Conservation (phyloP, 2,888 invertebrate species). For the Lycia hirtaria region DNA sequence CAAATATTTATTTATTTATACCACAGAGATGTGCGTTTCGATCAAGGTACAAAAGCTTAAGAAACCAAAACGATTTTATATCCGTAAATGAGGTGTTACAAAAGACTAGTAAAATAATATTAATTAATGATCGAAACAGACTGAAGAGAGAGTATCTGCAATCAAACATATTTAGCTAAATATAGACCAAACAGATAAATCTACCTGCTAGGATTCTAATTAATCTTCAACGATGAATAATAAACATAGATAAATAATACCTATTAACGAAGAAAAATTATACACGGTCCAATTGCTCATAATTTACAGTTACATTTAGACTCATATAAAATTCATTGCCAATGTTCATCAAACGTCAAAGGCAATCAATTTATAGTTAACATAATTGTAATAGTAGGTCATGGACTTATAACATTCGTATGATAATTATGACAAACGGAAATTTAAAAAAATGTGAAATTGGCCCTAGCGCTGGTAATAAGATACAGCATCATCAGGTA, state of each 20-base stretch:
- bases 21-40: too few species aligned
- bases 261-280: slow-evolving; percentile 27
- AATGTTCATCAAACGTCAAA: slow-evolving; percentile 37
- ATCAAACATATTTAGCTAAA: slow-evolving; percentile 10
- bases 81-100: not conserved
- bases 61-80: not conserved
- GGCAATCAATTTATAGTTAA: slow-evolving; percentile 28
- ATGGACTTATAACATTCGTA: slow-evolving; percentile 3
- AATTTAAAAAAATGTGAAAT: not conserved
- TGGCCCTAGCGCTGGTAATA: too few species aligned
- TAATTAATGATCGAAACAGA: not conserved
- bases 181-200: slow-evolving; percentile 24
- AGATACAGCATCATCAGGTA: too few species aligned
- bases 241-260: slow-evolving; percentile 21
- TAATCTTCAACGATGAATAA: slow-evolving; percentile 18
- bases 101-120: slow-evolving; percentile 1
- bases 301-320: slow-evolving; percentile 38
- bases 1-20: too few species aligned
- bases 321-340: slow-evolving; percentile 34
- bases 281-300: slow-evolving; percentile 28
- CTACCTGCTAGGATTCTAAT: slow-evolving; percentile 8
- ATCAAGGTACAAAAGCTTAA: too few species aligned
- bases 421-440: not conserved
- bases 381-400: slow-evolving; percentile 16
- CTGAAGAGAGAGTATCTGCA: not conserved